Conservation (phyloP, 2,888 invertebrate species). For the Busseola fusca region DNA sequence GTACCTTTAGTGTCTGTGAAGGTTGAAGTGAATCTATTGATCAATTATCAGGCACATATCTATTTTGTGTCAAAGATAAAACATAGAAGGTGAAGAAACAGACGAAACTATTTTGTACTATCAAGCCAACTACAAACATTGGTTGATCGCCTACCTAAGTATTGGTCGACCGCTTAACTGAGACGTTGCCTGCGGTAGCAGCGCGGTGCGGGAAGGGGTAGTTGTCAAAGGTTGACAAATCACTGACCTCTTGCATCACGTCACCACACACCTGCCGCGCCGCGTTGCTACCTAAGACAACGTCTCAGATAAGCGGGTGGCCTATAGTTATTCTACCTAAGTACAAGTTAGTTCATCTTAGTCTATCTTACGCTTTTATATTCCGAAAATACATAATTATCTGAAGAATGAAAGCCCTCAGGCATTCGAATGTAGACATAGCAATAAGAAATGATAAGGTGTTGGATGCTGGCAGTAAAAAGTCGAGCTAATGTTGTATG, state of each 20-base stretch:
- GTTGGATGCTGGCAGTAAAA: slow-evolving; percentile 12
- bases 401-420: not conserved
- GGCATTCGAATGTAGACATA: slow-evolving; percentile 3
- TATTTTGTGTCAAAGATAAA: slow-evolving; percentile 15
- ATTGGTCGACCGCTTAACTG: no score
- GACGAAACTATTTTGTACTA: slow-evolving; percentile 2
- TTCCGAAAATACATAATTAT: not conserved
- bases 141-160: not conserved
- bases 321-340: not conserved
- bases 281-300: no score
- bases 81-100: not conserved
- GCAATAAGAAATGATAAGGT: slow-evolving; percentile 4
- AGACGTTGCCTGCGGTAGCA: no score
- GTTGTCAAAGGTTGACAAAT: no score
- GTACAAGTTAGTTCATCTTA: not conserved
- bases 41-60: not conserved
- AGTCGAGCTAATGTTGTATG: not conserved
- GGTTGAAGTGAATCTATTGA: not conserved
- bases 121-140: not conserved
- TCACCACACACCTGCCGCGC: no score
- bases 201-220: no score
- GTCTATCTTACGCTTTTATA: not conserved
- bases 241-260: no score
- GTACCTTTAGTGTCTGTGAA: not conserved
- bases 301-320: no score